Conservation (phyloP, 2,888 invertebrate species). For the Rhimphoctona megacephalus region DNA sequence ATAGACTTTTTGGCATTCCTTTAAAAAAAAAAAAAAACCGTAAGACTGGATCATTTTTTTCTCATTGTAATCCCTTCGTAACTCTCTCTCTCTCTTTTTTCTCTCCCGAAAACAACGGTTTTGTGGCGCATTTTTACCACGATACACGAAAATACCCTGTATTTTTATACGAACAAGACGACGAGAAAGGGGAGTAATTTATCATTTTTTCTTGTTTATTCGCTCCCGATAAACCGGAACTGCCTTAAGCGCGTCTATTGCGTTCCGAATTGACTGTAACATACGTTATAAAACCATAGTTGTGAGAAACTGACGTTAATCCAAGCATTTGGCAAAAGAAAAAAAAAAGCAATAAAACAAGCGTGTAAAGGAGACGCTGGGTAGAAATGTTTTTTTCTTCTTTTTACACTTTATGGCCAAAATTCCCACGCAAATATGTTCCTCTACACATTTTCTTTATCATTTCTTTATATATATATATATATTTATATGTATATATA, state of each 20-base stretch:
- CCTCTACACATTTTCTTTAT: constrained; percentile 31
- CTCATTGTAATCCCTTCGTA: background rate
- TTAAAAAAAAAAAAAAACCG: background rate
- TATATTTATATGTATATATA: background rate
- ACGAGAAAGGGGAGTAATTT: background rate
- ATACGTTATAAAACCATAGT: constrained; percentile 19
- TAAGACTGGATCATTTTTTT: background rate
- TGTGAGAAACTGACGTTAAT: background rate
- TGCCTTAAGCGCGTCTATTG: background rate
- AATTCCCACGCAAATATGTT: constrained; percentile 38
- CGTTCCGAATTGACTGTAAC: constrained; percentile 33
- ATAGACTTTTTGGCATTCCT: constrained; percentile 11
- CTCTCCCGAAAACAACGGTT: background rate
- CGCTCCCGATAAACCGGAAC: constrained; percentile 5
- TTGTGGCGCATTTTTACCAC: background rate
- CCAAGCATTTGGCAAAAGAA: background rate
- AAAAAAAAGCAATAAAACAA: constrained; percentile 36
- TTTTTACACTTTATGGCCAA: constrained; percentile 50
- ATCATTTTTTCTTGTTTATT: background rate
- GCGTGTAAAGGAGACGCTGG: constrained; percentile 44
- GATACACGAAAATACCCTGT: background rate
- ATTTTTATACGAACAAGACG: constrained; percentile 8
- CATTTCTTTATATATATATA: constrained; percentile 16
- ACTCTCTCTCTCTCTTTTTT: background rate
- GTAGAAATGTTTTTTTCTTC: constrained; percentile 53